Base-by-base conservation (phyloP, 2,113 vertebrate species). In the Stomatorhinus ivindoensis region DNA sequence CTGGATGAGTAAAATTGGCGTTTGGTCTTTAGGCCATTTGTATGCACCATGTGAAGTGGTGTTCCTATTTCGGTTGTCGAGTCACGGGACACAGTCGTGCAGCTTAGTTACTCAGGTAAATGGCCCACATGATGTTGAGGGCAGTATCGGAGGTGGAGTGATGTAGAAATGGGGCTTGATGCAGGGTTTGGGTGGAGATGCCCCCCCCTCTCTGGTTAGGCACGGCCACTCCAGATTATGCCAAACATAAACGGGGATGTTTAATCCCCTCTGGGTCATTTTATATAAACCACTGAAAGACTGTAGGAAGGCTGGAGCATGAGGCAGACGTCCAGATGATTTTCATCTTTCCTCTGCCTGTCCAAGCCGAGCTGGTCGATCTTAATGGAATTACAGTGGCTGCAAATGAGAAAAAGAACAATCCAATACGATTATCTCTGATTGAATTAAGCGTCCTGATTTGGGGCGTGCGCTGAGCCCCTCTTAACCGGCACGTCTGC, bases 391-490 rank as follows among this genome's bases (percentile, higher is more conserved):
- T 88, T 88, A 80, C 47, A 50, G 46, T 51, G 50, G 48, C 47
- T 80, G 69, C 69, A 88, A 76, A 82, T 88, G 53, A 73, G 69
- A 80, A 88, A 84, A 51, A 88, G 42, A 73, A 82, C 65, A 88
- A 88, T 82, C 88, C 61, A 27, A 76, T 53, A 39, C 24, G 51
- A 80, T 88, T 88, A 88, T 80, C 48, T 48, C 17, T 13, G 69
- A 88, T 76, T 39, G 27, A 82, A 82, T 80, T 88, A 88, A 50
- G 27, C 19, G 35, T 88, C 8, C 15, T 13, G 73, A 82, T 39
- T 89, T 1, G 73, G 46, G 46, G 88, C 76, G 46, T 88, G 69
- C 10, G 35, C 69, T 27, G 48, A 83, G 88, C 31, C 80, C 48
- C 3, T 55, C 48, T 82, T 35, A 76, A 55, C 27, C 35, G 27